Evolutionary conservation across 1,140 invertebrate species (phyloP).

Genomic region (Brachionus koreanus): DNA sequence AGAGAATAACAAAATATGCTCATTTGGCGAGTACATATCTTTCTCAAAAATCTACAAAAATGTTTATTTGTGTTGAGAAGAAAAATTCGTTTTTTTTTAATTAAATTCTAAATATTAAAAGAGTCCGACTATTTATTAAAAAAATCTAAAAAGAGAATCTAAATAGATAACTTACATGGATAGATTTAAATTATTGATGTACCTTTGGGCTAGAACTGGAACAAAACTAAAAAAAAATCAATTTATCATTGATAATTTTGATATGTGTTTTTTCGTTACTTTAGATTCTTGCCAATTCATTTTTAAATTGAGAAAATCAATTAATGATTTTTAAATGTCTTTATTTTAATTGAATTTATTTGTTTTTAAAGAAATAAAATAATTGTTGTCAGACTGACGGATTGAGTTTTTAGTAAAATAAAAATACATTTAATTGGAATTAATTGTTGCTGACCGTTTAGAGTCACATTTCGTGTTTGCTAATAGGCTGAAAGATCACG

Average conservation of each 20-base stretch:
- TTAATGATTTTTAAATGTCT: neutral
- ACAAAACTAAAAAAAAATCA: constrained; percentile 32
- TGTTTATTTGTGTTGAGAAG: neutral
- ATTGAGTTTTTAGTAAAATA: neutral
- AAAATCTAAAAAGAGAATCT: neutral
- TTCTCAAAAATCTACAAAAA: neutral
- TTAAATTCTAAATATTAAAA: neutral
- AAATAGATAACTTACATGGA: neutral
- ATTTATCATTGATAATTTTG: constrained; percentile 25
- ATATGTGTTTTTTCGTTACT: neutral
- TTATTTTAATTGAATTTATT: neutral
- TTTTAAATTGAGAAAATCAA: neutral
- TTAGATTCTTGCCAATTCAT: neutral
- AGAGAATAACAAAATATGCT: neutral
- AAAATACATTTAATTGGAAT: neutral
- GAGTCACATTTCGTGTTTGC: neutral
- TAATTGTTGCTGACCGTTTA: constrained; percentile 17
- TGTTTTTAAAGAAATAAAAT: neutral
- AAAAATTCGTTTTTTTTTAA: constrained; percentile 6
- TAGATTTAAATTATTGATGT: neutral
- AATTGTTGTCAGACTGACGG: neutral
- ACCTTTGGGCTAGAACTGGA: constrained; percentile 35
- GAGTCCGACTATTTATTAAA: neutral
- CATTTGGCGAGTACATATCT: neutral
- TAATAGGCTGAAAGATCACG: constrained; percentile 30